Percentiles rank a stretch among this genome's conserved stretches.
phyloP scores from a whole-genome alignment of 2,888 invertebrate genomes.

The Apamea epomidion region DNA sequence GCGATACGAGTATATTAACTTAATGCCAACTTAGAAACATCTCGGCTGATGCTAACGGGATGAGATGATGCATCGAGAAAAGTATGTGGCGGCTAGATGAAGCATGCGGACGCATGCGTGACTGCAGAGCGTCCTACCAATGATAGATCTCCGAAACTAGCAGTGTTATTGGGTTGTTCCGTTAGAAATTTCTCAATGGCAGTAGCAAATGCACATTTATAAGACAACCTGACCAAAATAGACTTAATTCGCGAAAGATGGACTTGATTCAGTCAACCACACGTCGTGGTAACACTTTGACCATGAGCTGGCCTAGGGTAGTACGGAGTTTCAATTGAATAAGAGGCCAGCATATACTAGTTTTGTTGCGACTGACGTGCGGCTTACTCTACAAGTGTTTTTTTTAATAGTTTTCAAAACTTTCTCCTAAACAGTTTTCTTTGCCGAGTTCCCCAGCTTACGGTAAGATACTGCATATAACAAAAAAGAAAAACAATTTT shows the following conservation, averaged over 20 bases:
- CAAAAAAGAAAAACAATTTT: slow-evolving; percentile 1
- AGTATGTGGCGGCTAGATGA: not conserved
- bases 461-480: not conserved
- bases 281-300: too few species aligned
- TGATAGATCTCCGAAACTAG: not conserved
- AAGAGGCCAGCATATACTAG: too few species aligned
- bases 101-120: not conserved
- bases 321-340: too few species aligned
- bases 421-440: not conserved
- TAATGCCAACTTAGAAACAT: slow-evolving; percentile 28
- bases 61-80: slow-evolving; percentile 21
- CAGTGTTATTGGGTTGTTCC: not conserved
- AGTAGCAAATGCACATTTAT: too few species aligned
- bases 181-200: too few species aligned
- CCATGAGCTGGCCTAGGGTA: too few species aligned
- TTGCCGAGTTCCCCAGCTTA: not conserved
- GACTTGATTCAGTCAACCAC: too few species aligned
- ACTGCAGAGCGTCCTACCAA: not conserved
- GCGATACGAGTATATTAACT: slow-evolving; percentile 29
- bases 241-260: too few species aligned
- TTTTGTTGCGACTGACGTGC: too few species aligned
- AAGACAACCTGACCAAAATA: too few species aligned
- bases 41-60: slow-evolving; percentile 22
- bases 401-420: not conserved
- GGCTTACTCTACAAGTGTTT: too few species aligned